phyloP scores from a whole-genome alignment of 2,888 invertebrate species.

The Suillia variegata region DNA sequence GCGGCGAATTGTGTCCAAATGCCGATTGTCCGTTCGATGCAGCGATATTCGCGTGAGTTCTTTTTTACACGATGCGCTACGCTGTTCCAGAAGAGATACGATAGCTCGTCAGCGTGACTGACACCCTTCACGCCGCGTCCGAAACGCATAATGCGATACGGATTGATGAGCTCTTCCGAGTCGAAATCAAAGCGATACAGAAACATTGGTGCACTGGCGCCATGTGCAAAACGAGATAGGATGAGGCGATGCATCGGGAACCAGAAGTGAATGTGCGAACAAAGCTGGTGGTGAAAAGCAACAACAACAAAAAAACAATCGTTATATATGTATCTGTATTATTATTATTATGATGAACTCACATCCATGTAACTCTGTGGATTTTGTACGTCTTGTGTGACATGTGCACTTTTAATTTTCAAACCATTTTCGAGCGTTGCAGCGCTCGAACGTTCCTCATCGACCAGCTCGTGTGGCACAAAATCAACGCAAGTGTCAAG shows the following conservation, averaged over 20 bases:
- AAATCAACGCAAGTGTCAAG: conserved; percentile 40
- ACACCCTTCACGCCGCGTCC: conserved; percentile 55
- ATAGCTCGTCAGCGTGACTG: conserved; percentile 57
- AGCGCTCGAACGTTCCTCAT: conserved; percentile 34
- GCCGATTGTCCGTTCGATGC: conserved; percentile 50
- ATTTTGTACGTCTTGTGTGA: conserved; percentile 44
- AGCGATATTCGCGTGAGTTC: conserved; percentile 52
- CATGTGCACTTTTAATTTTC: conserved; percentile 46
- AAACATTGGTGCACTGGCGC: conserved; percentile 50
- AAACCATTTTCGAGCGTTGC: conserved; percentile 38
- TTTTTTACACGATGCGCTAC: conserved; percentile 41
- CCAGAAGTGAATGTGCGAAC: conserved; percentile 43
- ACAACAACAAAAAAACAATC: background rate
- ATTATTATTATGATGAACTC: conserved; percentile 20
- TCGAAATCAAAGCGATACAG: conserved; percentile 59
- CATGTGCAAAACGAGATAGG: conserved; percentile 46
- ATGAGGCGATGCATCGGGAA: conserved; percentile 46
- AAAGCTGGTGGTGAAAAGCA: conserved; percentile 39
- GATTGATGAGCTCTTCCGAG: conserved; percentile 51
- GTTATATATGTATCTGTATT: no score
- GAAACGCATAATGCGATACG: conserved; percentile 47
- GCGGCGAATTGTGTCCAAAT: conserved; percentile 56
- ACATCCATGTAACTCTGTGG: conserved; percentile 51
- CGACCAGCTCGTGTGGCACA: conserved; percentile 47
- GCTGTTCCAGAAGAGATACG: conserved; percentile 50